These are phyloP conservation scores for Dromococcyx pavoninus DNA, from an alignment of 2,797 vertebrate genomes.

Conservation along the genomic window DNA sequence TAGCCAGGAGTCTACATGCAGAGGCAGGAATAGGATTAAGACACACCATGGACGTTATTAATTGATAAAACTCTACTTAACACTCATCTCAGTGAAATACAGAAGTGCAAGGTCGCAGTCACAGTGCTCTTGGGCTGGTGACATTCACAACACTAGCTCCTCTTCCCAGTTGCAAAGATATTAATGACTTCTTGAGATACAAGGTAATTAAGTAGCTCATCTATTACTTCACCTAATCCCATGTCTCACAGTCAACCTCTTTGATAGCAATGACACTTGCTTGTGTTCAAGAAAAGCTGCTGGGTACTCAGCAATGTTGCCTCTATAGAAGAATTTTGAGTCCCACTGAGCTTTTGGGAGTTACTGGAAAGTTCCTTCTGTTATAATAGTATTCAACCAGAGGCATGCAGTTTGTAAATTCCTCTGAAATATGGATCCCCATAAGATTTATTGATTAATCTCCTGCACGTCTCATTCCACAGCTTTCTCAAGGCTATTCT, in stretches of 20 bases:
- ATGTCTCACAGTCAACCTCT: neutral
- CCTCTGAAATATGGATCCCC: neutral
- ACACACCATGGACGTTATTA: neutral
- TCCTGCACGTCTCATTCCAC: neutral
- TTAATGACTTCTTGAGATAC: neutral
- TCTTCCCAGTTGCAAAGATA: neutral
- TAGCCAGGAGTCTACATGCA: neutral
- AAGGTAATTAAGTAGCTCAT: neutral
- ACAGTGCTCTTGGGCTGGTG: neutral
- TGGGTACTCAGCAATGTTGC: neutral
- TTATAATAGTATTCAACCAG: neutral
- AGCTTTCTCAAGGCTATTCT: neutral
- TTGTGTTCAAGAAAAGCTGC: neutral
- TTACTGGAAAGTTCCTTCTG: neutral
- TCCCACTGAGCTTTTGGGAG: neutral
- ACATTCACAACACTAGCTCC: rapidly evolving
- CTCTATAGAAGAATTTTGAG: neutral
- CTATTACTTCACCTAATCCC: neutral
- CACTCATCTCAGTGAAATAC: neutral
- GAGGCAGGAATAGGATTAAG: neutral
- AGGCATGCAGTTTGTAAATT: neutral
- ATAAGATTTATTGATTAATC: neutral
- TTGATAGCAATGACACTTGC: neutral
- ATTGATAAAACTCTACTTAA: neutral
- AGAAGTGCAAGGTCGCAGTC: neutral